Evolutionary conservation across 2,888 invertebrate genomes (phyloP).

Genomic region (Lycocerus yunnanus): DNA sequence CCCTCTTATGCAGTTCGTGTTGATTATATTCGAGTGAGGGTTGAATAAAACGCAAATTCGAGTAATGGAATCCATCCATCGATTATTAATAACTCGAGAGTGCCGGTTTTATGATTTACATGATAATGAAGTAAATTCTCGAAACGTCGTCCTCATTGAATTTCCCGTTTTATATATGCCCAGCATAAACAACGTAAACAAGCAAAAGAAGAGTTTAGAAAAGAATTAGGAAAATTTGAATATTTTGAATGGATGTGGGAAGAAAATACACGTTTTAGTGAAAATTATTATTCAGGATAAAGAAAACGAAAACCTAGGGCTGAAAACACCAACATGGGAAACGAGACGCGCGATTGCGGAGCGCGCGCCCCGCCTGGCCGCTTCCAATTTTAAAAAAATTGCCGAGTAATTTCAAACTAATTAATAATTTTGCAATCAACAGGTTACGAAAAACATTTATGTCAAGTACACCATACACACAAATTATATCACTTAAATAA

Average conservation of each 20-base stretch:
- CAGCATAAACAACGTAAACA: not conserved
- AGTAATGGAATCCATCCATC: not conserved
- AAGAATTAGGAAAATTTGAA: not conserved
- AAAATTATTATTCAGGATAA: not conserved
- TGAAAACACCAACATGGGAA: not conserved
- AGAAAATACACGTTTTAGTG: not conserved
- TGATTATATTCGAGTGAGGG: not conserved
- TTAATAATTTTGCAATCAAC: not conserved
- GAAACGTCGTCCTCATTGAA: not conserved
- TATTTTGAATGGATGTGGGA: not conserved
- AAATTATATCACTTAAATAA: not conserved
- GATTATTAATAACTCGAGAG: not conserved
- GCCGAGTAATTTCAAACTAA: not conserved
- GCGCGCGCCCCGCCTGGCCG: not conserved
- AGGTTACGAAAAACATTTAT: not conserved
- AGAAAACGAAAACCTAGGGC: not conserved
- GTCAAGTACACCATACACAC: not conserved
- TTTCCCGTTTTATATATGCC: not conserved
- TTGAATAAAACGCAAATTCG: not conserved
- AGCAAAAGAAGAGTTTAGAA: not conserved
- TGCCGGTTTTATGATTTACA: not conserved
- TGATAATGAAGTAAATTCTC: not conserved
- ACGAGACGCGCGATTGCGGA: not conserved
- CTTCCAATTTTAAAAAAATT: not conserved
- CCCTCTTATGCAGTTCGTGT: not conserved